A percentile compares a stretch with the other conserved stretches of the same genome.
These are phyloP conservation scores for Leucophenga varia DNA, from an alignment of 1,140 invertebrate species.

Conservation along the genomic window DNA sequence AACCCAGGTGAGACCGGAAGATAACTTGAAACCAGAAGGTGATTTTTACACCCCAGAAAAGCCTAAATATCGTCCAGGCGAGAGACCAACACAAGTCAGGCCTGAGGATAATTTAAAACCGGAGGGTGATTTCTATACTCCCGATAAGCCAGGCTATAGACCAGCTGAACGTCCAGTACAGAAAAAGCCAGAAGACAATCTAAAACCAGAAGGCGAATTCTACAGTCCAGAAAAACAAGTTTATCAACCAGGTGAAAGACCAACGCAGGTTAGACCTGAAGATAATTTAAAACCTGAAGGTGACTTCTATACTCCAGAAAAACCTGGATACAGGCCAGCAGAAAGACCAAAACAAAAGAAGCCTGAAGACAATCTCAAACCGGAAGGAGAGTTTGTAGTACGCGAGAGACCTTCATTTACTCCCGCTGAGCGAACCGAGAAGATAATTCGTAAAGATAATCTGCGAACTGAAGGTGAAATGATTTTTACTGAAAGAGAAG, in stretches of 20 bases:
- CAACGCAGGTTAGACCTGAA: conserved; percentile 55
- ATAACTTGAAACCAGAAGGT: conserved; percentile 73
- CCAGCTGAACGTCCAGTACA: conserved; percentile 57
- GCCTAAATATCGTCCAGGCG: no score
- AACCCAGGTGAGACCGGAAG: conserved; percentile 59
- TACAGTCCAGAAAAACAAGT: conserved; percentile 57
- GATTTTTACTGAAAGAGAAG: conserved; percentile 55
- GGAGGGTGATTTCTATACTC: no score
- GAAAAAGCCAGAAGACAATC: conserved; percentile 55
- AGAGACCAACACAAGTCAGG: no score
- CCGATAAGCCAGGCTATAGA: conserved; percentile 30
- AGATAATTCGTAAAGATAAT: conserved; percentile 64
- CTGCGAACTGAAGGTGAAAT: conserved; percentile 64
- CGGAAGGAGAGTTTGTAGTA: conserved; percentile 60
- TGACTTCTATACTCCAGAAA: conserved; percentile 58
- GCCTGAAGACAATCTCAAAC: conserved; percentile 61
- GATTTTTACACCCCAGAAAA: no score
- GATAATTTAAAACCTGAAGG: conserved; percentile 64
- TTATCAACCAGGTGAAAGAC: conserved; percentile 58
- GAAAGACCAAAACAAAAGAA: conserved; percentile 57
- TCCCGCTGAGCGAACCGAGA: conserved; percentile 61
- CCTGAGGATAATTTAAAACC: no score
- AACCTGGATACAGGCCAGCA: conserved; percentile 45
- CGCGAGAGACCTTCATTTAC: conserved; percentile 54
- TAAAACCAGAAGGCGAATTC: conserved; percentile 57